A percentile compares a stretch with the other conserved stretches of the same genome.
Conservation (phyloP, 2,888 invertebrate species). For the Temnothorax unifasciatus region DNA sequence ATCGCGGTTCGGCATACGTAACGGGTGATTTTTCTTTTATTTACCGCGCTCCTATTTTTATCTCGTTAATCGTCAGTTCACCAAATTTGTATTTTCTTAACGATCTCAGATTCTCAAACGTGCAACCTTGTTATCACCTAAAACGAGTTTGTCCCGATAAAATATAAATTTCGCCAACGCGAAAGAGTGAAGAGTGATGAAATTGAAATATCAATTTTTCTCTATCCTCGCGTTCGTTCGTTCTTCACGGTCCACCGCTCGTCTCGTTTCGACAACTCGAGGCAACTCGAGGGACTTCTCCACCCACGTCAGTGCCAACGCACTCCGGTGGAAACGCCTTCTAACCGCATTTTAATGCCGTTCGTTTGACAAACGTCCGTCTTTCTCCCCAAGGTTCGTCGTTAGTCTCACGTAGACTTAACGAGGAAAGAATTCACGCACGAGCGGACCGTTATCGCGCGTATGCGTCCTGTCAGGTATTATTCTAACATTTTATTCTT, state of each 20-base stretch:
- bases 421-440: slow-evolving; percentile 53
- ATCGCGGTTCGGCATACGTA: slow-evolving; percentile 18
- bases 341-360: slow-evolving; percentile 61
- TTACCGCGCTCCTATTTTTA: not conserved
- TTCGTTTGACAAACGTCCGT: slow-evolving; percentile 66
- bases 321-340: slow-evolving; percentile 58
- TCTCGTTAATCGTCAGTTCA: not conserved
- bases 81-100: not conserved
- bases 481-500: slow-evolving; percentile 17
- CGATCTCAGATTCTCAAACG: not conserved
- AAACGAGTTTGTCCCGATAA: not conserved
- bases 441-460: slow-evolving; percentile 44
- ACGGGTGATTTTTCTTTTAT: not conserved
- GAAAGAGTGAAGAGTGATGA: not conserved
- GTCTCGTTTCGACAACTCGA: slow-evolving; percentile 41
- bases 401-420: slow-evolving; percentile 63
- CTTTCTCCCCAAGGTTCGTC: slow-evolving; percentile 56
- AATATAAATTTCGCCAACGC: not conserved
- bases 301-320: slow-evolving; percentile 55
- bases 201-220: slow-evolving; percentile 27
- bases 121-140: not conserved
- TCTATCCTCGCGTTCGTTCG: not conserved
- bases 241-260: slow-evolving; percentile 17
- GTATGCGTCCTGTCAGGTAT: not conserved
- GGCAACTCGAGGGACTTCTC: slow-evolving; percentile 17